These are phyloP conservation scores for Smittia aterrima DNA, from an alignment of 2,888 invertebrate species.

Conservation along the genomic window DNA sequence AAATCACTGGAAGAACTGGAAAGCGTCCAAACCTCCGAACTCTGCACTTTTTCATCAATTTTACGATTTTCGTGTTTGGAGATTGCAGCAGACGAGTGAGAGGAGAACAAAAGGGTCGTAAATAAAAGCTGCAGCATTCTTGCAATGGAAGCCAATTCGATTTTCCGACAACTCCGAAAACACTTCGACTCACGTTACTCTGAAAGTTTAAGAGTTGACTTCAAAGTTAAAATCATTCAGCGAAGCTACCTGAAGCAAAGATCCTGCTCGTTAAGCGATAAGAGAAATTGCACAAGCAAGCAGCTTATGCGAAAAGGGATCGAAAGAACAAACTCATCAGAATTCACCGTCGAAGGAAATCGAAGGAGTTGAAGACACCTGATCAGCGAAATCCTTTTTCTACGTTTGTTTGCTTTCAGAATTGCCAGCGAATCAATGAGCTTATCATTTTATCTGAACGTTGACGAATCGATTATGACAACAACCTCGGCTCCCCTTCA, in stretches of 20 bases:
- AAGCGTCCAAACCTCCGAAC: background rate
- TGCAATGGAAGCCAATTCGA: constrained; percentile 3
- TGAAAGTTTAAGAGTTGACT: background rate
- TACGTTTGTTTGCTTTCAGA: background rate
- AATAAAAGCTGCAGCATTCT: background rate
- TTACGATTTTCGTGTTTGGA: background rate
- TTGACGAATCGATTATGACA: background rate
- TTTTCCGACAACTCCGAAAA: background rate
- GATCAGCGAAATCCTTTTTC: background rate
- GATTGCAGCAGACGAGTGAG: background rate
- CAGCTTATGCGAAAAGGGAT: background rate
- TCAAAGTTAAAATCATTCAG: background rate
- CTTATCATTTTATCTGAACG: background rate
- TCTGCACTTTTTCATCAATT: background rate
- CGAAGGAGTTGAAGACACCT: background rate
- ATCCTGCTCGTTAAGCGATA: background rate
- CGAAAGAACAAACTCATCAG: constrained; percentile 10
- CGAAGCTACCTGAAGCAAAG: background rate
- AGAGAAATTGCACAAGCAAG: background rate
- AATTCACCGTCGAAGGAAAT: background rate
- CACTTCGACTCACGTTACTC: background rate
- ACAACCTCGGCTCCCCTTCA: background rate
- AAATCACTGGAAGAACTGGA: background rate
- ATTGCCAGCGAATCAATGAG: background rate
- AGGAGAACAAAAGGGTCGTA: background rate